These are phyloP conservation scores for Zeugodacus cucurbitae DNA, from an alignment of 1,140 invertebrate genomes.

Conservation along the genomic window DNA sequence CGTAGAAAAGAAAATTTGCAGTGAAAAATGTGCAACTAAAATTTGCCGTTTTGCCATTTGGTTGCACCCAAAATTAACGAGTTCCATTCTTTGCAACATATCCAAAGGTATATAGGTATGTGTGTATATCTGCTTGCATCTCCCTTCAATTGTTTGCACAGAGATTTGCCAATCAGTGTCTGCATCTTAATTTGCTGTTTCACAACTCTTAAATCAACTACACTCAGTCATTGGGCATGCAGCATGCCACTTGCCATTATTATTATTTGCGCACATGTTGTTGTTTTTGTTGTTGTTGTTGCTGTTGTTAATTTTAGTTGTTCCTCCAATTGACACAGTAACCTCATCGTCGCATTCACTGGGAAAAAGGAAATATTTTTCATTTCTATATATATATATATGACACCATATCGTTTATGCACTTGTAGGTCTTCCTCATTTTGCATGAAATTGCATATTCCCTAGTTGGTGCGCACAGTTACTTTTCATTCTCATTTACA, in stretches of 20 bases:
- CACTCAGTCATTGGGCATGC: background rate
- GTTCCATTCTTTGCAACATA: background rate
- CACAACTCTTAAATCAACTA: background rate
- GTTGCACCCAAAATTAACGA: constrained; percentile 30
- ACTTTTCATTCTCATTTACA: no score
- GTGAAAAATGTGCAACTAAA: background rate
- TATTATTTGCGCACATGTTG: background rate
- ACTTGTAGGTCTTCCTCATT: background rate
- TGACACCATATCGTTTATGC: background rate
- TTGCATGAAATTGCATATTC: background rate
- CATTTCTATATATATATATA: background rate
- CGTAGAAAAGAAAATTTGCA: background rate
- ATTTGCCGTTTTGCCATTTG: background rate
- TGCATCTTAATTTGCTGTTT: constrained; percentile 31
- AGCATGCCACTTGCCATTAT: background rate
- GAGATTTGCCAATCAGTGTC: constrained; percentile 36
- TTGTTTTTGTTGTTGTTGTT: background rate
- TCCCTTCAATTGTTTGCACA: background rate
- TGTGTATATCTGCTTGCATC: background rate
- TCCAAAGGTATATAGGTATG: background rate
- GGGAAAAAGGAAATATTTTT: background rate
- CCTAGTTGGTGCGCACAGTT: background rate
- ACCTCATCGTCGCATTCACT: background rate
- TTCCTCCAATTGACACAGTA: constrained; percentile 25
- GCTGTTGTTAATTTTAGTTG: constrained; percentile 6